Evolutionary conservation across 1,140 invertebrate species (phyloP), one percentile per base, ranked within the genome.

Genomic region (Drosophila pachea): DNA sequence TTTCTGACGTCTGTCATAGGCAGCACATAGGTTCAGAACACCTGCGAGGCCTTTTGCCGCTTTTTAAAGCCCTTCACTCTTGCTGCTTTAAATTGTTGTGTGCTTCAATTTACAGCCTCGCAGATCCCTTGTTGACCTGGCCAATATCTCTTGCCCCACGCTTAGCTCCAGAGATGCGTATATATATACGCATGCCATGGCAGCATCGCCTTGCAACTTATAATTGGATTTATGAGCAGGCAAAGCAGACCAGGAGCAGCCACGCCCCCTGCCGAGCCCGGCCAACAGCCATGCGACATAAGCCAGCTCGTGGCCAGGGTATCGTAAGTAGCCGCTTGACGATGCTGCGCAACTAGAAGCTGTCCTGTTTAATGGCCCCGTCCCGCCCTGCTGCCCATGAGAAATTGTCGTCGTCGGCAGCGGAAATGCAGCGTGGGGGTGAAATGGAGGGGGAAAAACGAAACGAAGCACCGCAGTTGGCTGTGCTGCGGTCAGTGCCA

Each of bases 191-290:
- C n/a, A n/a, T n/a, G n/a, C 54, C 47, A 71, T 61, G 55, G 50
- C 22, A 45, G 55, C 64, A 66, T 68, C 59, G 63, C 55, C 64
- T 68, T 64, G 52, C 61, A 76, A 76, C 61, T 76, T 74, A 74
- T 76, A 73, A 76, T 76, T 76, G 70, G 70, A 76, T 76, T 76
- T 76, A 76, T 76, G 73, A 68, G 60, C 56, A 65, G 58, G 54
- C 31, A 45, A 43, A 43, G 43, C 22, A 52, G 5, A 52, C 47
- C 52, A 61, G 55, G 36, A 29, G 38, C 45, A 42, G 32, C 35
- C 12, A 33, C 12, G 45, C 49, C 7, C 31, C 31, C 29, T n/a
- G 58, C 14, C 49, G 8, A 40, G n/a, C 49, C 49, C 64, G 54
- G 56, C 71, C 50, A 70, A 61, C 71, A 47, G 48, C 65, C 71